phyloP scores from a whole-genome alignment of 2,888 invertebrate species.

The Amiota communis region DNA sequence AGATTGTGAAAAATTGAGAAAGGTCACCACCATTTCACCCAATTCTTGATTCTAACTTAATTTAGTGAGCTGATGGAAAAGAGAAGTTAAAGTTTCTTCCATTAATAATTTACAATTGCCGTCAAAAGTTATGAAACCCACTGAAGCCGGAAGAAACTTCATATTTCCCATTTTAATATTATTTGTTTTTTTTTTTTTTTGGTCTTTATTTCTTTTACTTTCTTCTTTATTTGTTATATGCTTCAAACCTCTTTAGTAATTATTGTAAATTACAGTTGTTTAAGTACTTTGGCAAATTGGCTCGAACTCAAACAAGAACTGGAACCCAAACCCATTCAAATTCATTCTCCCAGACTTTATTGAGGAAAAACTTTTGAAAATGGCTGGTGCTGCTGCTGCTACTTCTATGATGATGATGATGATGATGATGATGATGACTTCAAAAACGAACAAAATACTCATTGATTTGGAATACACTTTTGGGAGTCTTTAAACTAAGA shows the following conservation, averaged over 20 bases:
- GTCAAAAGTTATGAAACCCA: slow-evolving; percentile 46
- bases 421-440: neutral
- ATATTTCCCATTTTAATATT: neutral
- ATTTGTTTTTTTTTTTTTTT: neutral
- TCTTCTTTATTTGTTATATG: neutral
- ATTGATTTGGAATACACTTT: slow-evolving; percentile 19
- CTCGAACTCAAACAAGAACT: slow-evolving; percentile 42
- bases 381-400: slow-evolving; percentile 20
- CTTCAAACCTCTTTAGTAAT: slow-evolving; percentile 54
- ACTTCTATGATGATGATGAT: slow-evolving; percentile 27
- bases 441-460: neutral
- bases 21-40: no score
- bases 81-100: slow-evolving; percentile 35
- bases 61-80: no score
- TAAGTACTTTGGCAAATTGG: slow-evolving; percentile 53
- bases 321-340: no score
- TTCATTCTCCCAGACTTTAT: no score
- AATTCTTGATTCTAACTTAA: no score
- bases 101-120: slow-evolving; percentile 48
- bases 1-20: no score
- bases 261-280: slow-evolving; percentile 55
- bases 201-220: neutral
- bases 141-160: slow-evolving; percentile 1
- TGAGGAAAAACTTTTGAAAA: no score
- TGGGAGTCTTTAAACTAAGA: no score